Evolutionary conservation across 1,140 invertebrate genomes (phyloP).

Genomic region (Zaprionus taronus): DNA sequence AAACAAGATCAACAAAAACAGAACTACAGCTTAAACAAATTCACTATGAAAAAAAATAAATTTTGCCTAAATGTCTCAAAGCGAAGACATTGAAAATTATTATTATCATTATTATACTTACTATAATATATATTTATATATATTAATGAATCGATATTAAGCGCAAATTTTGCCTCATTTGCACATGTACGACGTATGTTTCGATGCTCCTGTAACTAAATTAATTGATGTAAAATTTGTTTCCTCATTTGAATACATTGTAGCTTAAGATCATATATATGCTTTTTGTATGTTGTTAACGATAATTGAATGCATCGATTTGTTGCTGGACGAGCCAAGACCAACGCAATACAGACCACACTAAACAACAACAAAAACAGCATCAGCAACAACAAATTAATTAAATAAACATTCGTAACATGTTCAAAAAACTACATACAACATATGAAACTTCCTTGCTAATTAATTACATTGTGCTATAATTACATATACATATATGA

Average conservation of each 20-base stretch:
- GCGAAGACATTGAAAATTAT: slow-evolving; percentile 76
- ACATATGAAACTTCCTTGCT: slow-evolving; percentile 40
- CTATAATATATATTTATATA: slow-evolving; percentile 49
- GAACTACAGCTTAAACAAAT: slow-evolving; percentile 64
- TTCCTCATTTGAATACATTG: slow-evolving; percentile 29
- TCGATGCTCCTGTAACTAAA: slow-evolving; percentile 54
- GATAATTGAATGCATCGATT: slow-evolving; percentile 30
- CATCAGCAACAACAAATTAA: not conserved
- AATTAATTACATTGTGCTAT: slow-evolving; percentile 66
- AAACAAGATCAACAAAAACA: slow-evolving; percentile 30
- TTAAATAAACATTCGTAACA: slow-evolving; percentile 43
- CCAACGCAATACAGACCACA: slow-evolving; percentile 30
- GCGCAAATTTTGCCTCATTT: slow-evolving; percentile 43
- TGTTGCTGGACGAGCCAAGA: slow-evolving; percentile 25
- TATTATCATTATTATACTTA: slow-evolving; percentile 60
- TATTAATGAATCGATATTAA: slow-evolving; percentile 73
- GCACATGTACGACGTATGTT: slow-evolving; percentile 48
- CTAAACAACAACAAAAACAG: slow-evolving; percentile 27
- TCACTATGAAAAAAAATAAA: slow-evolving; percentile 61
- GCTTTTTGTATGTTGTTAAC: slow-evolving; percentile 15
- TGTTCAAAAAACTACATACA: slow-evolving; percentile 52
- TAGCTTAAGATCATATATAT: slow-evolving; percentile 37
- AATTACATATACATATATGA: slow-evolving; percentile 49
- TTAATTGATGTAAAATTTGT: slow-evolving; percentile 46
- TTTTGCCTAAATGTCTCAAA: slow-evolving; percentile 81